These are phyloP conservation scores for Cactoblastis cactorum DNA, from an alignment of 2,888 invertebrate species.

Conservation along the genomic window DNA sequence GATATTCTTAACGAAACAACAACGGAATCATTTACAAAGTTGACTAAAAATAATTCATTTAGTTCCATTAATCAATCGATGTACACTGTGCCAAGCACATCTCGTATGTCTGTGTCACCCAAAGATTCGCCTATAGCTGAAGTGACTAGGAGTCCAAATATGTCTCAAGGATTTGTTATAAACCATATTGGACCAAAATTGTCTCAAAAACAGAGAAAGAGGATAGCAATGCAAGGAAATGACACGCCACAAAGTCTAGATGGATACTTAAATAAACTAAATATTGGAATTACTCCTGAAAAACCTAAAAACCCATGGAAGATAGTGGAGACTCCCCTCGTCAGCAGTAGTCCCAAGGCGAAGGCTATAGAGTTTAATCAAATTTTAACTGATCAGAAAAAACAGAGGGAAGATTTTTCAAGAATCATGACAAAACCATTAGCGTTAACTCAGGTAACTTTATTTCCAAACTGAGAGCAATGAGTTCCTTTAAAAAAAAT, in stretches of 20 bases:
- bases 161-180: constrained; percentile 51
- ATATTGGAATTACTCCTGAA: constrained; percentile 50
- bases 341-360: constrained; percentile 61
- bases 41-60: constrained; percentile 50
- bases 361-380: constrained; percentile 62
- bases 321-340: constrained; percentile 46
- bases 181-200: constrained; percentile 75
- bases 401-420: constrained; percentile 84
- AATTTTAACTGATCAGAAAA: constrained; percentile 86
- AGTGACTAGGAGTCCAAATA: constrained; percentile 37
- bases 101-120: constrained; percentile 57
- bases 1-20: constrained; percentile 60
- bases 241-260: constrained; percentile 48
- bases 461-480: too few relatives aligned
- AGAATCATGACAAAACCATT: constrained; percentile 87
- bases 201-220: constrained; percentile 83
- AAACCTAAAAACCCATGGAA: constrained; percentile 76
- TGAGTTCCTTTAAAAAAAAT: too few relatives aligned
- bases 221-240: constrained; percentile 71
- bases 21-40: constrained; percentile 57
- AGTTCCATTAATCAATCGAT: constrained; percentile 31
- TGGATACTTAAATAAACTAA: constrained; percentile 46
- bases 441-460: constrained; percentile 86
- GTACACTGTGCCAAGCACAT: constrained; percentile 37
- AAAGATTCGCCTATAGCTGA: constrained; percentile 48